Evolutionary conservation across 2,797 vertebrate species (phyloP), one percentile per base, ranked within the genome.

Genomic region (Salarias fasciatus): DNA sequence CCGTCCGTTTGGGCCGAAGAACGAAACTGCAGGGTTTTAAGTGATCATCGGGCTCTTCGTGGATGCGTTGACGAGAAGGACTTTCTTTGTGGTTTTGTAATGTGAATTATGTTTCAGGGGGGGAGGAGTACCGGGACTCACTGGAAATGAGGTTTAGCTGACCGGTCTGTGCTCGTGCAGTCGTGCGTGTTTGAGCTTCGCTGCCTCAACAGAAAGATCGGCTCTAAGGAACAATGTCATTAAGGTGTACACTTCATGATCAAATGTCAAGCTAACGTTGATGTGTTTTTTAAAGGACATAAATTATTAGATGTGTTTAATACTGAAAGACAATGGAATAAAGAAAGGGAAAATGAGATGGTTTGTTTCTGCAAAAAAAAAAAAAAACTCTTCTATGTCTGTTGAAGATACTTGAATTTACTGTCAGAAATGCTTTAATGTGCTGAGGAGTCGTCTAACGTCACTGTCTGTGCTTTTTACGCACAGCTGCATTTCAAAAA

Each of bases 291-390:
- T 76, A 24, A 35, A 80, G 62, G 6, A 72, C 61, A 0, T 0
- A 0, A 77, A 59, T 75, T 46, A 62, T 81, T 62, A 24, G 57
- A 53, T 67, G 66, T 53, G 82, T 78, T 80, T 80, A 63, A 77
- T 47, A 72, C 53, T 76, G 71, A 35, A 77, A 83, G 55, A 63
- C 2, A 2, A 69, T 67, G 64, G 47, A 81, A 74, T 78, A 80
- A 85, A 53, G 56, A 56, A 52, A 70, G 64, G 42, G 60, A 50
- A 50, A 37, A 36, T 40, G 44, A 36, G 51, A 8, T 49, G 48
- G 40, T 45, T 24, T 56, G 51, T 29, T 41, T 42, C 47, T 68
- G 47, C 38, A 30, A 31, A 56, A 59, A 49, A 31, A 33, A 55
- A n/a, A n/a, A n/a, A 56, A 45, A 35, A 5, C 2, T 9, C 41